phyloP scores from a whole-genome alignment of 2,113 vertebrate genomes.

The Sitta europaea region DNA sequence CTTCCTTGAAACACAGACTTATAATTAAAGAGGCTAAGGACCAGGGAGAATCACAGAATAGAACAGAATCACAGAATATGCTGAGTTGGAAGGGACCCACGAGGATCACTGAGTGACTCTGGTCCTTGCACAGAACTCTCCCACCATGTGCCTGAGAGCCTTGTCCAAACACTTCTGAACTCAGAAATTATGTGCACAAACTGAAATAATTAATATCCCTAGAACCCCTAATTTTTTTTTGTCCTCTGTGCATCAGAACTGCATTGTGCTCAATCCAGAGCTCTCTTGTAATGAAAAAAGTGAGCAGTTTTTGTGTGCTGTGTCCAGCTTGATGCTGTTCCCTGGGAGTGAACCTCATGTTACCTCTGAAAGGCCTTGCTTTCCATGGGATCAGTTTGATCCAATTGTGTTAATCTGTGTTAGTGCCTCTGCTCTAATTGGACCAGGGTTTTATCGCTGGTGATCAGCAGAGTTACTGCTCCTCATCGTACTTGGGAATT shows the following conservation, averaged over 20 bases:
- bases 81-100: background rate
- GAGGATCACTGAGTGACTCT: background rate
- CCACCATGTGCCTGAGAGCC: background rate
- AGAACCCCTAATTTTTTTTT: rapidly evolving
- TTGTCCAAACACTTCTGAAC: background rate
- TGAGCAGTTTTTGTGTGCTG: rapidly evolving
- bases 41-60: background rate
- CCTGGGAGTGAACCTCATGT: rapidly evolving
- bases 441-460: background rate
- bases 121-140: background rate
- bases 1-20: background rate
- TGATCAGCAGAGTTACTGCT: background rate
- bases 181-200: background rate
- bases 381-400: background rate
- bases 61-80: background rate
- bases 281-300: background rate
- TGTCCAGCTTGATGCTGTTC: background rate
- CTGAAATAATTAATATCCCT: background rate
- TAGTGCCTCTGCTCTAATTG: background rate
- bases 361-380: background rate
- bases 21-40: background rate
- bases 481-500: background rate
- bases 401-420: background rate
- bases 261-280: background rate
- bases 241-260: background rate